Evolutionary conservation across 2,888 invertebrate species (phyloP), one percentile per base, ranked within the genome.

Genomic region (Choristoneura rosaceana): DNA sequence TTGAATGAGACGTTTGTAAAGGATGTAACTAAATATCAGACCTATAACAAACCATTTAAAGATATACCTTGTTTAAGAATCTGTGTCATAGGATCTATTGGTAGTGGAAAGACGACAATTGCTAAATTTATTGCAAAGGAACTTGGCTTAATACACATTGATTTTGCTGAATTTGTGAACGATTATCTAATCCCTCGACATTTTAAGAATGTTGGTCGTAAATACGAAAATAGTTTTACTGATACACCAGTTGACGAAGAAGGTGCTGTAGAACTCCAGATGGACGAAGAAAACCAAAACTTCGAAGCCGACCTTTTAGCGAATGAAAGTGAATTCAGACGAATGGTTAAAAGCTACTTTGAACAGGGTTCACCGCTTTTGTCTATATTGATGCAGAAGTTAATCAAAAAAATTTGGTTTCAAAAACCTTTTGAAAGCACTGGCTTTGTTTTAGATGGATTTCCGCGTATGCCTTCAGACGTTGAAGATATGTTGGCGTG

Each of bases 361-460:
- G 91, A 92, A 81, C 85, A 84, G 60, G 95, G 95, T 17, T 76
- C 87, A 17, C 87, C 92, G n/a, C 80, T 96, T 33, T 83, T 94
- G 10, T 80, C 93, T 0, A 76, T 82, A 33, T 83, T 95, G 15
- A 82, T 95, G 78, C 88, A 90, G 71, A 90, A 90, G 77, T 77
- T 95, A 47, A 78, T 95, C 43, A 84, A 84, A 38, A 89, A 85
- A 43, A 85, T 95, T 41, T 96, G 95, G 96, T 94, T 94, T 79
- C 82, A 93, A 65, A 83, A 92, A 65, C 95, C 95, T 0, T 94
- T 90, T 80, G 85, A 83, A 25, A 79, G 82, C 4, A 87, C 84
- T 17, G 96, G 96, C 5, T 90, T 96, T 81, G 89, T 96, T 55
- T 82, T 96, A 52, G 95, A 96, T 82, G 95, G 95, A 67, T 96